Conservation (phyloP, 92 coral and sea anemone species). For the Isaurus tuberculatus region DNA sequence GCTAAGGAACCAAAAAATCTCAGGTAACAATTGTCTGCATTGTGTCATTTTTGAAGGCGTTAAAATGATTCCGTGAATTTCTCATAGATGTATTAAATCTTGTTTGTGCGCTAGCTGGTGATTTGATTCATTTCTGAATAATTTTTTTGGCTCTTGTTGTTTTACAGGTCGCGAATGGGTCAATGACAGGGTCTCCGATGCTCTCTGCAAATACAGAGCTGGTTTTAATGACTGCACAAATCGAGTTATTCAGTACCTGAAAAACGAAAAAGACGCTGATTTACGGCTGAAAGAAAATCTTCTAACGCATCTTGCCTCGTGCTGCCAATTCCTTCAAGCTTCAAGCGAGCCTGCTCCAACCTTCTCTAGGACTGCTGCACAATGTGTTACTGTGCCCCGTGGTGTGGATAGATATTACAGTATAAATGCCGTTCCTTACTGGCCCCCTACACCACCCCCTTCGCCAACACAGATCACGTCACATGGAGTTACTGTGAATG, state of each 20-base stretch:
- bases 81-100: background rate
- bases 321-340: constrained; percentile 48
- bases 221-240: constrained; percentile 69
- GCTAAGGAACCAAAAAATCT: constrained; percentile 65
- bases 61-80: background rate
- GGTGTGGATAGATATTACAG: constrained; percentile 9
- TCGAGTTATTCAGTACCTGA: constrained; percentile 50
- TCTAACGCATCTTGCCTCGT: constrained; percentile 61
- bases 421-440: constrained; percentile 18
- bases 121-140: background rate
- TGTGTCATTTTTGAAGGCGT: background rate
- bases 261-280: constrained; percentile 60
- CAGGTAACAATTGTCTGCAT: constrained; percentile 39
- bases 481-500: background rate
- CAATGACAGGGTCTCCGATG: constrained; percentile 48
- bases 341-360: constrained; percentile 29
- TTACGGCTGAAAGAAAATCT: constrained; percentile 59
- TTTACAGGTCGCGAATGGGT: constrained; percentile 48
- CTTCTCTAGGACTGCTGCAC: background rate
- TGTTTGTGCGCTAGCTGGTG: background rate
- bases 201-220: constrained; percentile 61
- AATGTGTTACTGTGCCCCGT: background rate
- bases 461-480: constrained; percentile 32
- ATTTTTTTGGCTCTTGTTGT: background rate
- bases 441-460: constrained; percentile 53